Base-by-base conservation (phyloP, 2,888 invertebrate species). In the Thymelicus lineola region DNA sequence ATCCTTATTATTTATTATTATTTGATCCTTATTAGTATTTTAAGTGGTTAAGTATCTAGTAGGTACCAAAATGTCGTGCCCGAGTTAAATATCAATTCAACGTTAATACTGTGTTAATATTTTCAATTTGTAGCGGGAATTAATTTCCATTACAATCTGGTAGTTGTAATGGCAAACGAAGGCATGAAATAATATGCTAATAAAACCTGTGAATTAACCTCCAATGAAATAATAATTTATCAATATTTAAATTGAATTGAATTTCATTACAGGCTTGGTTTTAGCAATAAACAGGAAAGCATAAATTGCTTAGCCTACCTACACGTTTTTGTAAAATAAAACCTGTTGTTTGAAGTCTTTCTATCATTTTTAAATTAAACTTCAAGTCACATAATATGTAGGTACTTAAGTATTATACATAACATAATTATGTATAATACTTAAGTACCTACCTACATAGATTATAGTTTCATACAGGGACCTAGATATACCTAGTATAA, bases 101-200 rank as follows among this genome's bases (percentile, higher is more conserved):
- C 15, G 48, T 42, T 42, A 42, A 42, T 17, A 17, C 48, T 9
- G 48, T 9, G 48, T 15, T 50, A 50, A 50, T 50, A 50, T 50
- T 50, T 50, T 14, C 55, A 60, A 68, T 55, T 61, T 35, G 53
- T 55, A 14, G 55, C 17, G 55, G 60, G 45, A 61, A 55, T 68
- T 68, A 55, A 68, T 68, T 68, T 61, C 42, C 50, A 53, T 67
- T 61, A 55, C 35, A 46, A 68, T 68, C 67, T 55, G 53, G 60
- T 42, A 35, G 55, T 68, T 53, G 67, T 68, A 61, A 68, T 68
- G n/a, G 61, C 50, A 67, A 67, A 53, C 53, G 61, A 45, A 61
- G 28, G 67, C 45, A 55, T 61, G 61, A 68, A 68, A 68, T 61
- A 61, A 67, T 67, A 68, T 61, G 67, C 60, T 68, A 61, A 61